Evolutionary conservation across 92 coral and sea anemone genomes (phyloP), one percentile per base, ranked within the genome.

Genomic region (Actinostola sp.): DNA sequence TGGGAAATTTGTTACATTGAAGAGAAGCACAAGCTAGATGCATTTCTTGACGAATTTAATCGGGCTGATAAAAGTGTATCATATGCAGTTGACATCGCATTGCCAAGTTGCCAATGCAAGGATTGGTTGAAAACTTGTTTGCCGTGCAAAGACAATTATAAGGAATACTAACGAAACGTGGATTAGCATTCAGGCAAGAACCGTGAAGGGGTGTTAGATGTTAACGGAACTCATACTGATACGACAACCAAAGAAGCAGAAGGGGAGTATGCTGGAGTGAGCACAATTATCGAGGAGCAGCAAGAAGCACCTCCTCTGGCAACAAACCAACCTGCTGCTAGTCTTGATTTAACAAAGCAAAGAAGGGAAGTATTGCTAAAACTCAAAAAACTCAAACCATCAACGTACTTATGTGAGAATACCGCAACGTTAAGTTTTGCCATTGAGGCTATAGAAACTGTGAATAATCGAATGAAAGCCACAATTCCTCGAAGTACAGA

Each of bases 361-460:
- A 69, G 75, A 50, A 48, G 59, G 39, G 36, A 17, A 48, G 39
- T 69, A 19, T 49, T 48, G 48, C 63, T 35, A 8, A 69, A 69
- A 49, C 45, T 51, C 11, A 63, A 69, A 50, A 63, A 69, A 25
- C 45, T 69, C n/a, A n/a, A n/a, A n/a, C n/a, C 1, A 69, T 43
- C 53, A 69, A 45, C 62, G 16, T 69, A 69, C 28, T 49, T 69
- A 51, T 48, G 75, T 24, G 87, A 33, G 31, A 62, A 70, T 42
- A 79, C 71, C 19, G 45, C 67, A 36, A 44, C 82, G 33, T 79
- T 80, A 67, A 70, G 82, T 21, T 67, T 79, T 78, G 72, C 72
- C 54, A 41, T 10, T 66, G 72, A 66, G 41, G 72, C 72, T 0
- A 19, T 66, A 28, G 55, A 66, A 66, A 42, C 72, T 41, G 32